phyloP scores from a whole-genome alignment of 2,113 vertebrate genomes.

The Verasper variegatus region DNA sequence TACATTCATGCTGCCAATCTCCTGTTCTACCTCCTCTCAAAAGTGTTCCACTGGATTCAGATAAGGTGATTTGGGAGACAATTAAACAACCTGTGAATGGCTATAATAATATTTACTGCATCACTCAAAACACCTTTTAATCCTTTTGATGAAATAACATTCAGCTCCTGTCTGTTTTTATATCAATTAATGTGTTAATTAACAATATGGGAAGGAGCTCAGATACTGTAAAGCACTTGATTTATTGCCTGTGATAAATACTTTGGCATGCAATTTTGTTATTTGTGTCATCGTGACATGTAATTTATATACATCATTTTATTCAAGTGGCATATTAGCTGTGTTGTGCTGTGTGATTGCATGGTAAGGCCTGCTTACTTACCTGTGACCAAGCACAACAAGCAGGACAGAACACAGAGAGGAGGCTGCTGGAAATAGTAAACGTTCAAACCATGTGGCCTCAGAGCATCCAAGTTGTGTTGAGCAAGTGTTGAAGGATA shows the following conservation, averaged over 20 bases:
- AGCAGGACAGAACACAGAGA: conserved; percentile 5
- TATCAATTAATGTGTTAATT: no score
- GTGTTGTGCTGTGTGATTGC: background rate
- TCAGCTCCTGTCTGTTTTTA: background rate
- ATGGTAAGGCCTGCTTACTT: background rate
- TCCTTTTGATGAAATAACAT: background rate
- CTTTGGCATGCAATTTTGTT: background rate
- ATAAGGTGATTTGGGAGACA: background rate
- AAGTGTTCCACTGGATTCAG: background rate
- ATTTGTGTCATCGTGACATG: background rate
- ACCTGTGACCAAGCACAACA: conserved; percentile 34
- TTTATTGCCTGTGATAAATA: background rate
- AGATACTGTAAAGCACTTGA: background rate
- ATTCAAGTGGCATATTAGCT: background rate
- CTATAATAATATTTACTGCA: background rate
- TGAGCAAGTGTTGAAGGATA: conserved; percentile 15
- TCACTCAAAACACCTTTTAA: background rate
- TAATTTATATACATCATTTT: background rate
- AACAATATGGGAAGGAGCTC: no score
- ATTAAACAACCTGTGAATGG: background rate
- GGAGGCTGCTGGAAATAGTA: conserved; percentile 10
- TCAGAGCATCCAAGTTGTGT: conserved; percentile 28
- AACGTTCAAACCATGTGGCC: conserved; percentile 30
- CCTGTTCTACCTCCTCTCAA: background rate
- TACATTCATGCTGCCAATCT: background rate